A percentile compares a stretch with the other conserved stretches of the same genome.
These are phyloP conservation scores for Caenorhabditis afra DNA, from an alignment of 2,888 invertebrate species.

Conservation along the genomic window DNA sequence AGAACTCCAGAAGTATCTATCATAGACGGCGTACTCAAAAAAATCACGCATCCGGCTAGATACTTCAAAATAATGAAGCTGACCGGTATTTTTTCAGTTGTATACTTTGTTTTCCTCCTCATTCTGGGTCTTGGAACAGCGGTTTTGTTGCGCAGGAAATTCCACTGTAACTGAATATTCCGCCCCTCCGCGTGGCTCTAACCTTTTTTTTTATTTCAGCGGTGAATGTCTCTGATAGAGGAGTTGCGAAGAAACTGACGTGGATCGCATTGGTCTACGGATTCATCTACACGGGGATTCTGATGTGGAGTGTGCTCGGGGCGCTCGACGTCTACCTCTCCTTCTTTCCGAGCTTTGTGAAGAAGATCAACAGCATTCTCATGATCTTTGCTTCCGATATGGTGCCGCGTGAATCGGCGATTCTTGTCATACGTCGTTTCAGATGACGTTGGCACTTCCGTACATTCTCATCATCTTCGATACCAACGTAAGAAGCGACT, in stretches of 20 bases:
- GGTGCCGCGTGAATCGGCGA: neutral
- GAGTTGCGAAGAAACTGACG: conserved; percentile 16
- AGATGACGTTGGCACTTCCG: conserved; percentile 37
- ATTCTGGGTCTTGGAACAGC: neutral
- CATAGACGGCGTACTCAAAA: conserved; percentile 6
- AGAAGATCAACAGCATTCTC: neutral
- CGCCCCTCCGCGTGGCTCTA: too few relatives aligned
- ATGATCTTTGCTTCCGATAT: conserved; percentile 32
- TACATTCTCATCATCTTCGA: conserved; percentile 25
- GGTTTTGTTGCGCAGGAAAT: neutral
- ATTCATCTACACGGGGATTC: conserved; percentile 23
- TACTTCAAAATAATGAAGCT: neutral
- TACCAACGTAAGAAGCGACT: neutral
- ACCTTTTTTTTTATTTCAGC: too few relatives aligned
- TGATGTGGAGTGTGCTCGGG: conserved; percentile 26
- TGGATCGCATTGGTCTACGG: conserved; percentile 24
- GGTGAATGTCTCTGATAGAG: neutral
- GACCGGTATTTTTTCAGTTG: conserved; percentile 11
- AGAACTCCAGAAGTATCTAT: conserved; percentile 2
- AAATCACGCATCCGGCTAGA: too few relatives aligned
- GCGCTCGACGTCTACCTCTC: too few relatives aligned
- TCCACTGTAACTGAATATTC: conserved; percentile 2
- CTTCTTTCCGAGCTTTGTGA: too few relatives aligned
- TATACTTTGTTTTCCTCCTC: conserved; percentile 12
- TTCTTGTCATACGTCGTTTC: neutral